Percentiles rank a stretch among this genome's conserved stretches.
phyloP scores from a whole-genome alignment of 2,888 invertebrate species.

The Chrysolina haemoptera region DNA sequence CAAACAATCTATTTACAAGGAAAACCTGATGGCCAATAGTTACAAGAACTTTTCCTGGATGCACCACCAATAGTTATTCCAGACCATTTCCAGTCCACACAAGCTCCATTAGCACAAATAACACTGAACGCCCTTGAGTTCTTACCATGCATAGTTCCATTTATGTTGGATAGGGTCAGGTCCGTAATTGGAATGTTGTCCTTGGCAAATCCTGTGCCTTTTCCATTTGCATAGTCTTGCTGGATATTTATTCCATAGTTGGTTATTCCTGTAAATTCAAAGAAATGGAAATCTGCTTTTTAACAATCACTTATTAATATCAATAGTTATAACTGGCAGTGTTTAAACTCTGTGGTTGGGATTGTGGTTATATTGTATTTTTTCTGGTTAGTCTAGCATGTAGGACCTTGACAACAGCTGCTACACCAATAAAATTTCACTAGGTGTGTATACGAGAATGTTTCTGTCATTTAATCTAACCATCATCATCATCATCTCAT shows the following conservation, averaged over 20 bases:
- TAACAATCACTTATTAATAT: too few relatives aligned
- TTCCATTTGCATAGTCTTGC: conserved; percentile 50
- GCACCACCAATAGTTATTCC: conserved; percentile 40
- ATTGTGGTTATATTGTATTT: too few relatives aligned
- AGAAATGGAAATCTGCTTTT: too few relatives aligned
- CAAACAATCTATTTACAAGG: neutral
- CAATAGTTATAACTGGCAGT: too few relatives aligned
- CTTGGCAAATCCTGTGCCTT: conserved; percentile 40
- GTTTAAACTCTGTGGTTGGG: too few relatives aligned
- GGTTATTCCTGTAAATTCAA: conserved; percentile 40
- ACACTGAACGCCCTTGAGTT: conserved; percentile 44
- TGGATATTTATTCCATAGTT: conserved; percentile 51
- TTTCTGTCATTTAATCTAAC: too few relatives aligned
- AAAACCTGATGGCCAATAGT: conserved; percentile 44
- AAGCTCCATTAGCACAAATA: conserved; percentile 45
- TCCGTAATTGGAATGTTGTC: conserved; percentile 49
- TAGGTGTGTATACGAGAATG: too few relatives aligned
- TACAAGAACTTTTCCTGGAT: conserved; percentile 36
- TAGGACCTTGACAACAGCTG: too few relatives aligned
- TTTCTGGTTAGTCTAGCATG: too few relatives aligned
- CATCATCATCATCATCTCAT: too few relatives aligned
- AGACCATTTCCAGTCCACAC: conserved; percentile 50
- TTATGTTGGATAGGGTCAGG: conserved; percentile 40
- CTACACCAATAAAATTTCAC: too few relatives aligned
- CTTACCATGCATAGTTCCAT: conserved; percentile 36